Evolutionary conservation across 2,797 vertebrate species (phyloP).

Genomic region (Onychomys torridus): DNA sequence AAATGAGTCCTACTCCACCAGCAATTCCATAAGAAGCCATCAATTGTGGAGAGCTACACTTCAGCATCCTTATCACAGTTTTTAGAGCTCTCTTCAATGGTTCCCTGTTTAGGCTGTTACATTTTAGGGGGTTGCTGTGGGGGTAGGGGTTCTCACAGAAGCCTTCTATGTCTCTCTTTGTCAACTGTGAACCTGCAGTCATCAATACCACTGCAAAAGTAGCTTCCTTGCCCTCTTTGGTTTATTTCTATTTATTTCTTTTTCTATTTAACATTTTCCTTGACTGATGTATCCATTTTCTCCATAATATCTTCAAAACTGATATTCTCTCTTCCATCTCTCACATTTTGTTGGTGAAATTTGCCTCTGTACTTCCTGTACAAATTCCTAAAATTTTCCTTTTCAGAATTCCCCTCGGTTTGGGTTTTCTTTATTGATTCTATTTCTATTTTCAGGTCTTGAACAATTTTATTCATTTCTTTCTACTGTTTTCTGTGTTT

Average conservation of each 20-base stretch:
- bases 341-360: neutral
- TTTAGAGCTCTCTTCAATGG: neutral
- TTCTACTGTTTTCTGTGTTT: neutral
- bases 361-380: neutral
- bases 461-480: neutral
- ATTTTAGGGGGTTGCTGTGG: neutral
- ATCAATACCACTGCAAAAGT: neutral
- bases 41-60: neutral
- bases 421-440: neutral
- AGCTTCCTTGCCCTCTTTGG: neutral
- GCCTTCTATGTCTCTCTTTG: neutral
- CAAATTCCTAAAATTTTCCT: neutral
- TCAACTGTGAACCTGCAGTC: neutral
- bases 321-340: neutral
- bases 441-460: neutral
- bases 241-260: too few relatives aligned
- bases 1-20: neutral
- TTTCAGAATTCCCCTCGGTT: neutral
- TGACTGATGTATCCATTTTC: neutral
- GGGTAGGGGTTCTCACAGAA: neutral
- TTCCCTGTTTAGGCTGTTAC: neutral
- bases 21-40: neutral
- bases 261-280: neutral
- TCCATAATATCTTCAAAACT: neutral
- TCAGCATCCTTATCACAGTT: neutral